These are phyloP conservation scores for Tenebrio molitor DNA, from an alignment of 1,140 invertebrate genomes.

Conservation along the genomic window DNA sequence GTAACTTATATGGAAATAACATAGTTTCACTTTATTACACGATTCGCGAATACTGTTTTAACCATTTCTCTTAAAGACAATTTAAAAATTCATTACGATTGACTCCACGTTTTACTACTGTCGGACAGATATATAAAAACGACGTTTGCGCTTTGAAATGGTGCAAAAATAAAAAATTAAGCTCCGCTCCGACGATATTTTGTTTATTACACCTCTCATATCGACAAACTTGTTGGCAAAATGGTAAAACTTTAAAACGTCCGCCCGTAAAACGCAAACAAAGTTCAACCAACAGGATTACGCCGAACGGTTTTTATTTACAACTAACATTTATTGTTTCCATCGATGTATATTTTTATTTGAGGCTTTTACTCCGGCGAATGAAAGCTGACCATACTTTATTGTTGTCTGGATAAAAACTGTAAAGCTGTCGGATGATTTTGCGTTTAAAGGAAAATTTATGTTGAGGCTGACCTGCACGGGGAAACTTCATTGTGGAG, in stretches of 20 bases:
- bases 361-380: neutral
- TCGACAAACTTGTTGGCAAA: neutral
- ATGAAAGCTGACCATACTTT: neutral
- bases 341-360: neutral
- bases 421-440: constrained; percentile 6
- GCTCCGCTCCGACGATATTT: neutral
- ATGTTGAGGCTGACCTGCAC: neutral
- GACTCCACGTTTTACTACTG: too few relatives aligned
- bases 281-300: too few relatives aligned
- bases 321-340: constrained; percentile 29
- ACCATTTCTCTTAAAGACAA: too few relatives aligned
- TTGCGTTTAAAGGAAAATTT: neutral
- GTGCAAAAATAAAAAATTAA: neutral
- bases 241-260: neutral
- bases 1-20: too few relatives aligned
- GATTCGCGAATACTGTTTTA: too few relatives aligned
- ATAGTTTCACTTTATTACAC: too few relatives aligned
- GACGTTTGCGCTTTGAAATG: neutral
- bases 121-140: too few relatives aligned
- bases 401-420: neutral
- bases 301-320: constrained; percentile 4
- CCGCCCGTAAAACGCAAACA: neutral
- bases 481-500: constrained; percentile 10
- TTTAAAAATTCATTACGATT: too few relatives aligned
- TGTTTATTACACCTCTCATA: neutral